Conservation (phyloP, 2,113 vertebrate genomes). For the Beaufortia kweichowensis region DNA sequence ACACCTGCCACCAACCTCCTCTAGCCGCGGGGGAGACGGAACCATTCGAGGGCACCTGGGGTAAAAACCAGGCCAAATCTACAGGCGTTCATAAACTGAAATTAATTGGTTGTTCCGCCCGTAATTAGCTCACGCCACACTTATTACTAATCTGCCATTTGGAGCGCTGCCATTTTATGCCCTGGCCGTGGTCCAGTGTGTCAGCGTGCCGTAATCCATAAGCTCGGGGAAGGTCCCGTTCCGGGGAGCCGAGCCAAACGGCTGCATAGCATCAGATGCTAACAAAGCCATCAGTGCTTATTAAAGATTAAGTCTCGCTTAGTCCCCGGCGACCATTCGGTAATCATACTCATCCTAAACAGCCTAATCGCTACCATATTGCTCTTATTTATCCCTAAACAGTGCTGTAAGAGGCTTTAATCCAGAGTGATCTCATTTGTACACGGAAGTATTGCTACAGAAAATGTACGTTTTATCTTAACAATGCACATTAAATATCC, state of each 20-base stretch:
- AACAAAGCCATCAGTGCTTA: constrained; percentile 68
- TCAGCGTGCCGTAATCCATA: constrained; percentile 62
- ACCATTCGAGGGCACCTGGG: constrained; percentile 43
- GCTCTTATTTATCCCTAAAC: constrained; percentile 75
- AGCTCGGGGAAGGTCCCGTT: constrained; percentile 57
- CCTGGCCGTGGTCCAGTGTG: constrained; percentile 71
- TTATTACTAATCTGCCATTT: constrained; percentile 79
- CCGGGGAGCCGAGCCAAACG: constrained; percentile 48
- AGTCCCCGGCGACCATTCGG: constrained; percentile 68
- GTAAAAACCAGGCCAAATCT: constrained; percentile 53
- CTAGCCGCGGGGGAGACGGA: constrained; percentile 5
- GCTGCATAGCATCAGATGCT: constrained; percentile 44
- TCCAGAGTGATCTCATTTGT: constrained; percentile 30
- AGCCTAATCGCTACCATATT: constrained; percentile 75
- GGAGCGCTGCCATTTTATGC: constrained; percentile 65
- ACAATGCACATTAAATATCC: no score
- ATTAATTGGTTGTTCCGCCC: constrained; percentile 73
- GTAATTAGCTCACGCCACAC: constrained; percentile 76
- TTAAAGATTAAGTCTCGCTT: constrained; percentile 76
- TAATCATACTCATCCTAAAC: constrained; percentile 73
- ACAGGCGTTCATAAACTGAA: constrained; percentile 75
- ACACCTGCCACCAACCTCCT: constrained; percentile 64
- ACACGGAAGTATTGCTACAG: neutral
- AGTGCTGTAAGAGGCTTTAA: constrained; percentile 68
- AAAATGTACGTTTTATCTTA: neutral